phyloP scores from a whole-genome alignment of 2,797 vertebrate species.

The Eutrigla gurnardus region DNA sequence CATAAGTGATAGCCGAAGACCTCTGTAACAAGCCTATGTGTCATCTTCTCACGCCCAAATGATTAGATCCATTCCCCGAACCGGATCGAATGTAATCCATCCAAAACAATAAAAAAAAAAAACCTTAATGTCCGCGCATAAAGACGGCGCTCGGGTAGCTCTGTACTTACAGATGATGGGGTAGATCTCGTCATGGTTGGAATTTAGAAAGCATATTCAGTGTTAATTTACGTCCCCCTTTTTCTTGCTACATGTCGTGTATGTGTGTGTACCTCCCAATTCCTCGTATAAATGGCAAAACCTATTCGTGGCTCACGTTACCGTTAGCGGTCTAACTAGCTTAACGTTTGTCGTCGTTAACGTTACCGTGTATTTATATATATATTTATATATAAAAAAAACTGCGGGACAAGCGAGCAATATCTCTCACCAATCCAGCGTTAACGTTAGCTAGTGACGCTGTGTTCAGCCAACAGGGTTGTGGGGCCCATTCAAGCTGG shows the following conservation, averaged over 20 bases:
- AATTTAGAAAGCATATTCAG: conserved; percentile 81
- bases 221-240: conserved; percentile 60
- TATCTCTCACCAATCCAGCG: conserved; percentile 73
- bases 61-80: conserved; percentile 56
- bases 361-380: conserved; percentile 52
- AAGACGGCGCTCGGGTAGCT: conserved; percentile 52
- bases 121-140: conserved; percentile 52
- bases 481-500: conserved; percentile 79
- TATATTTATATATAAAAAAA: conserved; percentile 25
- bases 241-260: conserved; percentile 59
- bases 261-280: conserved; percentile 42
- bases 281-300: conserved; percentile 60
- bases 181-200: conserved; percentile 82
- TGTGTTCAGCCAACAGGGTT: conserved; percentile 79
- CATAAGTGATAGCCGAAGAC: conserved; percentile 60
- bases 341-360: conserved; percentile 71
- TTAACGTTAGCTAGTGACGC: conserved; percentile 80
- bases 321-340: conserved; percentile 72
- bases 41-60: conserved; percentile 75
- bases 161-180: conserved; percentile 82
- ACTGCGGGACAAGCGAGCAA: conserved; percentile 78
- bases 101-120: conserved; percentile 75
- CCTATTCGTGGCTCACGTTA: conserved; percentile 54
- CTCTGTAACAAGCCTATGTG: conserved; percentile 59
- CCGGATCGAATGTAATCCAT: conserved; percentile 61